Conservation (phyloP, 1,140 invertebrate species). For the Caligus rogercresseyi region DNA sequence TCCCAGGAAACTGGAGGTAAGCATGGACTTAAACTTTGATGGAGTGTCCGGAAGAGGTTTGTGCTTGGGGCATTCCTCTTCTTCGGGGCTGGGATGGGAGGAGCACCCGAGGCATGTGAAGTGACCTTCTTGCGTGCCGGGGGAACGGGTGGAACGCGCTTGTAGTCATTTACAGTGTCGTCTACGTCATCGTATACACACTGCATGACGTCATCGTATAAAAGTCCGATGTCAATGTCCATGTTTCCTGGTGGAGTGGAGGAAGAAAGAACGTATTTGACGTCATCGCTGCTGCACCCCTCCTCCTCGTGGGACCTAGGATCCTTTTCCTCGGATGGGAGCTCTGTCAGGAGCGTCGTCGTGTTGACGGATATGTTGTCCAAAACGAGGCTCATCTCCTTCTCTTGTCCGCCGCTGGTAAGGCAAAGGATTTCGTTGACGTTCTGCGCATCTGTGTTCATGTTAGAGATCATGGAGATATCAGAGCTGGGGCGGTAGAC, state of each 20-base stretch:
- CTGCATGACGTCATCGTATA: slow-evolving; percentile 12
- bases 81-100: background rate
- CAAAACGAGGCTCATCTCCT: background rate
- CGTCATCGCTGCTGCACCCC: background rate
- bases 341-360: background rate
- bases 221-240: background rate
- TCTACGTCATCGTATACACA: slow-evolving; percentile 16
- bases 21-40: slow-evolving; percentile 1
- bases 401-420: background rate
- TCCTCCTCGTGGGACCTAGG: background rate
- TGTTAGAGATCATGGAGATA: background rate
- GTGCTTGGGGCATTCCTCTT: background rate
- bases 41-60: slow-evolving; percentile 11
- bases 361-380: background rate
- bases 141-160: background rate
- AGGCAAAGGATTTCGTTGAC: slow-evolving; percentile 5
- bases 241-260: background rate
- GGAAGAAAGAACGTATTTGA: background rate
- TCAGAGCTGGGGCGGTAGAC: background rate
- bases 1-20: background rate
- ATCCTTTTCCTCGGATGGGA: background rate
- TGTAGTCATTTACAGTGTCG: slow-evolving; percentile 6
- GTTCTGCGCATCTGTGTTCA: background rate
- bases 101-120: background rate
- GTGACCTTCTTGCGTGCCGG: background rate